Evolutionary conservation across 2,113 vertebrate species (phyloP), one percentile per base, ranked within the genome.

Genomic region (Crypturellus undulatus): DNA sequence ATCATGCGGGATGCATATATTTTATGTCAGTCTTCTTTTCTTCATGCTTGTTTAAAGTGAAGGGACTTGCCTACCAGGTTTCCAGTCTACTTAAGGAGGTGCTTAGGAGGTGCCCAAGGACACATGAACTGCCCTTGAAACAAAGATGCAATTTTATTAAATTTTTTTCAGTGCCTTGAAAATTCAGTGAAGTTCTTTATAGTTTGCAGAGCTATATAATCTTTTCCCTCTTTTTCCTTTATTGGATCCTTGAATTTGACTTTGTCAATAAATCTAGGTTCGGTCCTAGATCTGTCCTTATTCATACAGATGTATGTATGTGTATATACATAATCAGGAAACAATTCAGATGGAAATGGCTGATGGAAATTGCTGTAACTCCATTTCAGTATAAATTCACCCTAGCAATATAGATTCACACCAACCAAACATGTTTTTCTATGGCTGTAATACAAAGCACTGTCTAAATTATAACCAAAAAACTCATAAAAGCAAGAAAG

Each of bases 141-240:
- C 2, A 17, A 52, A 71, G 19, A 21, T 36, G 58, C 5, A 59
- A 60, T 95, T 79, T 86, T 2, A 80, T 42, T 67, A 54, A 7
- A 45, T 32, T 32, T 52, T 68, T 63, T 63, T 5, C 11, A 45
- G 38, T 77, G 18, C 16, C 14, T 6, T 32, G n/a, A 59, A 70
- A 59, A 62, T 69, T 40, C 20, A 64, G 2, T 49, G 38, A 49
- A 49, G 16, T 11, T 79, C 5, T 69, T 38, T 77, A 34, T 87
- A 60, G 10, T 62, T 15, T 40, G 3, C 43, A 30, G 20, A 16
- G 60, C 3, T 51, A 1, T 77, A 12, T 45, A 0, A 40, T 28
- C 9, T 68, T 14, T 47, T 59, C 68, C 18, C 1, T 36, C 4
- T 9, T 79, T 67, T 63, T 6, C 5, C 2, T 30, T 60, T 54